Evolutionary conservation across 2,113 vertebrate species (phyloP).

Genomic region (Chroicocephalus ridibundus): DNA sequence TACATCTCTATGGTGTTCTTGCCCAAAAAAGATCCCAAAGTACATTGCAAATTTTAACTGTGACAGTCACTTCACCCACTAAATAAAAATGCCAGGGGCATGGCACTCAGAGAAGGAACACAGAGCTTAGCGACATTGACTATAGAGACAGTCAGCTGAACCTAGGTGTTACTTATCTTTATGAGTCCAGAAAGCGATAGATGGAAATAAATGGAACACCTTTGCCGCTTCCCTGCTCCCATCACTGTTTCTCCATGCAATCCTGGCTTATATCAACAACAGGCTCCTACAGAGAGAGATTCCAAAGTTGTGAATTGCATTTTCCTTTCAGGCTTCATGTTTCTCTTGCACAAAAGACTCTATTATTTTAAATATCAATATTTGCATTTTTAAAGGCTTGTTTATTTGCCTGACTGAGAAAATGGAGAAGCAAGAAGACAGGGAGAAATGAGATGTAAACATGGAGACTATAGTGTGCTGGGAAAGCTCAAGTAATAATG

Average conservation of each 20-base stretch:
- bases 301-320: background rate
- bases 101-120: background rate
- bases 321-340: slow-evolving; percentile 6
- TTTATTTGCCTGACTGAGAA: slow-evolving; percentile 13
- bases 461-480: background rate
- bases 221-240: background rate
- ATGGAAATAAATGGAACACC: background rate
- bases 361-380: slow-evolving; percentile 64
- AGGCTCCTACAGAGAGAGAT: background rate
- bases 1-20: background rate
- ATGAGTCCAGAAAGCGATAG: background rate
- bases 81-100: background rate
- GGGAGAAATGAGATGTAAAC: background rate
- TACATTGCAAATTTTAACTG: background rate
- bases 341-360: slow-evolving; percentile 16
- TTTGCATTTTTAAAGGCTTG: slow-evolving; percentile 61
- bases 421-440: background rate
- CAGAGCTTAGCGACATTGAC: background rate
- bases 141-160: background rate
- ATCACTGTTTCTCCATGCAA: background rate
- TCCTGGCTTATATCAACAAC: background rate
- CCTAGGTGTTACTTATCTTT: background rate
- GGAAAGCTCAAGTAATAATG: background rate
- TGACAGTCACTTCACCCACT: background rate
- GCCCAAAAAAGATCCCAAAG: background rate